These are phyloP conservation scores for Lysandra bellargus DNA, from an alignment of 2,888 invertebrate species.

Conservation along the genomic window DNA sequence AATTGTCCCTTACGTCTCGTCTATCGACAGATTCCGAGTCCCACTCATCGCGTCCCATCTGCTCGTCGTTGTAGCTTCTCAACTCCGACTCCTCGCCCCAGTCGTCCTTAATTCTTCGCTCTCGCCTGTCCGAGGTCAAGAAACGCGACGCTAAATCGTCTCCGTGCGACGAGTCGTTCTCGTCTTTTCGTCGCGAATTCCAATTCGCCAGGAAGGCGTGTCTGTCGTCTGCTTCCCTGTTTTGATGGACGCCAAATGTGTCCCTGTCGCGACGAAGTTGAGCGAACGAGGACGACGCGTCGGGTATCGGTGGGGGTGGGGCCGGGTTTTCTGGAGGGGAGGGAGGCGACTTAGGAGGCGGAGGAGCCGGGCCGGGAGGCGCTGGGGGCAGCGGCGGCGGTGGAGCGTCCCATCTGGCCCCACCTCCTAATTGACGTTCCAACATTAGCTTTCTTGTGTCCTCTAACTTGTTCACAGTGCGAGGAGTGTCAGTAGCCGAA, in stretches of 20 bases:
- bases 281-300: slow-evolving; percentile 83
- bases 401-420: slow-evolving; percentile 82
- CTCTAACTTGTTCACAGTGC: slow-evolving; percentile 89
- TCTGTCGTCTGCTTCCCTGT: slow-evolving; percentile 79
- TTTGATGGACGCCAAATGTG: slow-evolving; percentile 87
- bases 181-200: slow-evolving; percentile 70
- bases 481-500: slow-evolving; percentile 84
- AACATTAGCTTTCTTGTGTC: slow-evolving; percentile 91
- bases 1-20: slow-evolving; percentile 63
- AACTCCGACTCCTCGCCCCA: slow-evolving; percentile 72
- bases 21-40: slow-evolving; percentile 70
- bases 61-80: slow-evolving; percentile 62
- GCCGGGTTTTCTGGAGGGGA: slow-evolving; percentile 76
- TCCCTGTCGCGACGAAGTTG: slow-evolving; percentile 85
- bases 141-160: slow-evolving; percentile 72
- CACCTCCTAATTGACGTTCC: slow-evolving; percentile 90
- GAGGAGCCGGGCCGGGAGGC: slow-evolving; percentile 82
- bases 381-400: slow-evolving; percentile 85
- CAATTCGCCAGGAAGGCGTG: slow-evolving; percentile 76
- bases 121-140: slow-evolving; percentile 66
- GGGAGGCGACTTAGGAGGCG: slow-evolving; percentile 82
- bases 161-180: slow-evolving; percentile 59
- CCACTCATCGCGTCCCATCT: slow-evolving; percentile 69
- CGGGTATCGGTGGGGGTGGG: slow-evolving; percentile 82
- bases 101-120: slow-evolving; percentile 59